Evolutionary conservation across 2,113 vertebrate species (phyloP).

Genomic region (Girardinichthys multiradiatus): DNA sequence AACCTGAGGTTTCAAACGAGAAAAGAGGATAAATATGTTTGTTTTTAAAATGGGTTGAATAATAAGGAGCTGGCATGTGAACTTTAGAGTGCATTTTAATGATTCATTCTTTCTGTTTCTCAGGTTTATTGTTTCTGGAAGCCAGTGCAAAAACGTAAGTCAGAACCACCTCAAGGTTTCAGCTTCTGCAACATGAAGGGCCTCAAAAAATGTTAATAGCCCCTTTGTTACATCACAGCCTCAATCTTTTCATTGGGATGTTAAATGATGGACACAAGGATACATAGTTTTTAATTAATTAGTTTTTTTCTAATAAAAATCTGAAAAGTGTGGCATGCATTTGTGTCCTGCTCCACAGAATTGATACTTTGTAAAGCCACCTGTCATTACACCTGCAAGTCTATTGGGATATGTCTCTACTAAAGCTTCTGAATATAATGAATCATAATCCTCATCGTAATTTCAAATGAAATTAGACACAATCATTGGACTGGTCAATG

Average conservation of each 20-base stretch:
- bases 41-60: constrained; percentile 2
- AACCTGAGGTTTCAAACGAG: constrained; percentile 74
- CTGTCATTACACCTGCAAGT: no score
- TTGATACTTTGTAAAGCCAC: no score
- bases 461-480: no score
- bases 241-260: neutral
- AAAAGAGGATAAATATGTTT: neutral
- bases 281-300: neutral
- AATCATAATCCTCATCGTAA: no score
- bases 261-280: neutral
- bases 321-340: no score
- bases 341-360: no score
- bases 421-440: no score
- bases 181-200: neutral
- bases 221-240: neutral
- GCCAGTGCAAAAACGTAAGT: constrained; percentile 99
- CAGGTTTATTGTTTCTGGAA: constrained; percentile 97
- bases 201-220: neutral
- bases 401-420: no score
- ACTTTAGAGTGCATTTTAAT: constrained; percentile 15
- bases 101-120: constrained; percentile 17
- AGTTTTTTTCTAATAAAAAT: neutral
- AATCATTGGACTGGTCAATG: no score
- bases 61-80: constrained; percentile 16
- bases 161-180: neutral